A percentile compares a stretch with the other conserved stretches of the same genome.
phyloP scores from a whole-genome alignment of 2,888 invertebrate genomes.

The Dicyrtomina minuta region DNA sequence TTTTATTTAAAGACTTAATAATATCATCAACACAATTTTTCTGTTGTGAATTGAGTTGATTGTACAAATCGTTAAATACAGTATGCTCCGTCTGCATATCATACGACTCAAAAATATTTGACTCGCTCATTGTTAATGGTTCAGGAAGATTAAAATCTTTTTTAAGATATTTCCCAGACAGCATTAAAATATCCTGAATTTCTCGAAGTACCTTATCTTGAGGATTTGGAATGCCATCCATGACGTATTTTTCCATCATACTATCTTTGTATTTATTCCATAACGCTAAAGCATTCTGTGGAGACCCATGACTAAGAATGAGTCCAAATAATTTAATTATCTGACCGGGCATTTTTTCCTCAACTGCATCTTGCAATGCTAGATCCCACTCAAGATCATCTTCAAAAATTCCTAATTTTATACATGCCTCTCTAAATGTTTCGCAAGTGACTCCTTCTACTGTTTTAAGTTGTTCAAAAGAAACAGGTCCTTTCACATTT shows the following conservation, averaged over 20 bases:
- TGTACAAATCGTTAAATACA: no score
- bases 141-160: conserved; percentile 17
- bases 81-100: not conserved
- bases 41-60: not conserved
- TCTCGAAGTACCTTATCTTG: no score
- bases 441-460: conserved; percentile 42
- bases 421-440: conserved; percentile 53
- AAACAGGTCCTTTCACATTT: conserved; percentile 42
- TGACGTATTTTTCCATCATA: conserved; percentile 30
- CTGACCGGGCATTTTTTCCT: conserved; percentile 50
- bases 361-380: conserved; percentile 51
- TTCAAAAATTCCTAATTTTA: conserved; percentile 54
- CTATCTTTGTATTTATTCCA: conserved; percentile 48
- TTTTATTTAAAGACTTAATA: conserved; percentile 50
- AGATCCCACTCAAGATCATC: conserved; percentile 54
- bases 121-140: conserved; percentile 15
- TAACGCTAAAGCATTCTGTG: conserved; percentile 46
- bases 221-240: no score
- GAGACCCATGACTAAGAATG: conserved; percentile 52
- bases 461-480: conserved; percentile 43
- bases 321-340: conserved; percentile 55
- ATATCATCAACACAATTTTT: not conserved
- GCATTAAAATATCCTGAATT: no score
- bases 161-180: conserved; percentile 18
- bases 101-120: no score